Evolutionary conservation across 37 sponge, comb jelly and placozoan species (phyloP).

Genomic region (Cliona cf. orientalis): DNA sequence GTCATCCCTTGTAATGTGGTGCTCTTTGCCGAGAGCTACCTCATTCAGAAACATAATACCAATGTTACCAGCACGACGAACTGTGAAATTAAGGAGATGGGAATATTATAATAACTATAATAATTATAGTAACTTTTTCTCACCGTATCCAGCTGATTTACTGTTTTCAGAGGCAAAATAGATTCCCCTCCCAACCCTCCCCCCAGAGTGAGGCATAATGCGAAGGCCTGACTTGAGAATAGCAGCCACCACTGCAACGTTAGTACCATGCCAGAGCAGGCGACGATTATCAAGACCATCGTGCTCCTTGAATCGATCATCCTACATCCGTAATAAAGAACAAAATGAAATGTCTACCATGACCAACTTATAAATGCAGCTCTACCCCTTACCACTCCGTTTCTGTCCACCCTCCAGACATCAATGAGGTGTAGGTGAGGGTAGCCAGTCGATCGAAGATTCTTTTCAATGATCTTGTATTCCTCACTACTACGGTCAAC

Average conservation of each 20-base stretch:
- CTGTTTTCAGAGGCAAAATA: constrained; percentile 94
- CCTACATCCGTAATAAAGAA: no score
- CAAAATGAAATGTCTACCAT: not conserved
- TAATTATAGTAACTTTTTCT: constrained; percentile 1
- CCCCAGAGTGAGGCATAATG: constrained; percentile 97
- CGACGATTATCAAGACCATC: constrained; percentile 54
- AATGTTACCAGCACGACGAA: constrained; percentile 53
- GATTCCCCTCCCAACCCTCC: constrained; percentile 89
- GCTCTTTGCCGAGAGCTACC: constrained; percentile 87
- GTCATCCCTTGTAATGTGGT: constrained; percentile 79
- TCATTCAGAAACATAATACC: constrained; percentile 95
- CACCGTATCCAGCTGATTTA: constrained; percentile 91
- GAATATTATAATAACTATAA: no score
- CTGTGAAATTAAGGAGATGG: no score
- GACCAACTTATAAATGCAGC: constrained; percentile 12
- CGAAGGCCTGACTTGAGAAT: constrained; percentile 86
- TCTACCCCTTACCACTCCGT: constrained; percentile 77
- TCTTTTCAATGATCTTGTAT: constrained; percentile 65
- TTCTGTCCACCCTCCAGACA: constrained; percentile 77
- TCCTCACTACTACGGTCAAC: constrained; percentile 26
- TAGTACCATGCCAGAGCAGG: constrained; percentile 95
- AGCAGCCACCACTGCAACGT: constrained; percentile 95
- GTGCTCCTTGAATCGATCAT: constrained; percentile 63
- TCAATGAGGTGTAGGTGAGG: constrained; percentile 49
- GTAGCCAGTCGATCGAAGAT: constrained; percentile 45